A percentile compares a stretch with the other conserved stretches of the same genome.
Conservation (phyloP, 1,140 invertebrate genomes). For the Antheraea mylitta region DNA sequence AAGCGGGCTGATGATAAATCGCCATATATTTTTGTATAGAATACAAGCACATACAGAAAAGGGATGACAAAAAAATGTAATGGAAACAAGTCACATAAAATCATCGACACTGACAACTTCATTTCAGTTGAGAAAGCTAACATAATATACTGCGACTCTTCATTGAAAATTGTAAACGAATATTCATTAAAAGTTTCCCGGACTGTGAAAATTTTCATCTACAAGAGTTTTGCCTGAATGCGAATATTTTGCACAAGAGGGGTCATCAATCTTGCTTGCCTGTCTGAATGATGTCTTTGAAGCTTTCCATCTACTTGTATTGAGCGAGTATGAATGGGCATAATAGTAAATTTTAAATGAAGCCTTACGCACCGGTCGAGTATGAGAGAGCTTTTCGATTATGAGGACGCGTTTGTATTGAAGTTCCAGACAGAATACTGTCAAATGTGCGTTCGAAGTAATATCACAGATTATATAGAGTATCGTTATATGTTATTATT, state of each 20-base stretch:
- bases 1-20: no score
- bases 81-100: no score
- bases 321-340: conserved; percentile 18
- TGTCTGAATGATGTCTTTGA: conserved; percentile 32
- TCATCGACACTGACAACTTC: no score
- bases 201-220: conserved; percentile 5
- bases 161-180: not conserved
- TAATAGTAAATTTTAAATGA: not conserved
- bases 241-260: conserved; percentile 19
- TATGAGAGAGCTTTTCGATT: not conserved
- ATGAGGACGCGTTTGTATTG: not conserved
- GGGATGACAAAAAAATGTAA: no score
- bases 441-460: not conserved
- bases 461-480: no score
- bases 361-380: not conserved
- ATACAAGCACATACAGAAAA: no score
- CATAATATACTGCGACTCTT: not conserved
- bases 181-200: not conserved
- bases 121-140: no score
- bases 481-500: no score
- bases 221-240: conserved; percentile 22
- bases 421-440: not conserved
- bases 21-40: no score
- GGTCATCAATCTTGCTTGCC: conserved; percentile 36
- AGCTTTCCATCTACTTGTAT: conserved; percentile 23